phyloP scores from a whole-genome alignment of 2,113 vertebrate genomes.

The Melanocharis versteri region DNA sequence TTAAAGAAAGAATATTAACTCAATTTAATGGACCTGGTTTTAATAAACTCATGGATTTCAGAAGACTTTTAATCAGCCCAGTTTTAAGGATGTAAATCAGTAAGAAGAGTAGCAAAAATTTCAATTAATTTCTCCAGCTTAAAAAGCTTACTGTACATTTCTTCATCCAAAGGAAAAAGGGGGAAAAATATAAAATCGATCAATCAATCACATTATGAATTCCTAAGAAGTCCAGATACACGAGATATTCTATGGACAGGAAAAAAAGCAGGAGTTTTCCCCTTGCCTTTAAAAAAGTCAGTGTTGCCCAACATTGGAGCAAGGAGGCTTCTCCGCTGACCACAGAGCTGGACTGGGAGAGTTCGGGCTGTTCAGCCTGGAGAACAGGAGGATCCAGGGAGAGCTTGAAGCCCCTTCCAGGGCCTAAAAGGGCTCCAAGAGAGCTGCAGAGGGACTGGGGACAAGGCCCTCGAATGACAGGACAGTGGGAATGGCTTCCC shows the following conservation, averaged over 20 bases:
- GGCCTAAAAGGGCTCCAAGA: neutral
- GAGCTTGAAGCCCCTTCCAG: neutral
- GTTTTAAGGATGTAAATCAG: neutral
- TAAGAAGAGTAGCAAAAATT: neutral
- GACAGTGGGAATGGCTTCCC: neutral
- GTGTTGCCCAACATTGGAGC: neutral
- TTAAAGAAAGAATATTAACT: neutral
- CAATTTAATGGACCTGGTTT: neutral
- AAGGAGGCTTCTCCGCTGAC: neutral
- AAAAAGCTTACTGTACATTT: neutral
- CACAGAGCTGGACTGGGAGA: neutral
- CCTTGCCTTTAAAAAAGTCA: neutral
- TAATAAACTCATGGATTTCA: neutral
- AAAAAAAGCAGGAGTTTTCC: neutral
- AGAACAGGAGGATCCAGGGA: neutral
- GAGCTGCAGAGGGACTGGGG: neutral
- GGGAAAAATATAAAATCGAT: accelerated
- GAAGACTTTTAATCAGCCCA: neutral
- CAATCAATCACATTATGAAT: neutral
- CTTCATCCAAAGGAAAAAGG: neutral
- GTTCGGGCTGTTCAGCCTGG: neutral
- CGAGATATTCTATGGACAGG: neutral
- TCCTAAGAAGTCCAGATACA: neutral
- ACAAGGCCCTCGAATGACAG: neutral
- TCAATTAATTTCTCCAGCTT: neutral